phyloP scores from a whole-genome alignment of 2,113 vertebrate species.

The Seriola dumerili region DNA sequence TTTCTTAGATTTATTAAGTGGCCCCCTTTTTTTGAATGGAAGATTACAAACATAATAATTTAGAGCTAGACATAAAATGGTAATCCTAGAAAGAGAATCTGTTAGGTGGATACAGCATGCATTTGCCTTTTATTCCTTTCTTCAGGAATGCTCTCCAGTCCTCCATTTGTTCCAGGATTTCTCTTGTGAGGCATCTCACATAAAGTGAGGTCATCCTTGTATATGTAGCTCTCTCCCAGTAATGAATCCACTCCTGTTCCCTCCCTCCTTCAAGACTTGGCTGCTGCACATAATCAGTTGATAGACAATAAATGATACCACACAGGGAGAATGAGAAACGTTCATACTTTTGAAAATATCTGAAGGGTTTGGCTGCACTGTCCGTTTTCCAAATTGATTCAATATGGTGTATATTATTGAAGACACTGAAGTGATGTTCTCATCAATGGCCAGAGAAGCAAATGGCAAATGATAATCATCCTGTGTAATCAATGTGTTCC shows the following conservation, averaged over 20 bases:
- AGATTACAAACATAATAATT: background rate
- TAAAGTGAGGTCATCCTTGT: constrained; percentile 65
- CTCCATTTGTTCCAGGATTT: background rate
- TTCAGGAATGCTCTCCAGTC: background rate
- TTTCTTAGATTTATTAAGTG: background rate
- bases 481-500: constrained; percentile 59
- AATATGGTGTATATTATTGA: background rate
- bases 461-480: constrained; percentile 51
- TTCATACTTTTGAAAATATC: background rate
- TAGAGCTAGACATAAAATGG: background rate
- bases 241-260: constrained; percentile 31
- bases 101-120: background rate
- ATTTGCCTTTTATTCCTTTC: background rate
- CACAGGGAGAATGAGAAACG: constrained; percentile 1
- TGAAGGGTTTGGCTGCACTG: background rate
- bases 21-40: background rate
- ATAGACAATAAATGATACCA: constrained; percentile 29
- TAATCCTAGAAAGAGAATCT: background rate
- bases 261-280: constrained; percentile 28
- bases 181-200: constrained; percentile 62
- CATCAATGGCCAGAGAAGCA: constrained; percentile 12
- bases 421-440: constrained; percentile 25
- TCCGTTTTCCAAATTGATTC: constrained; percentile 17
- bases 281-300: constrained; percentile 34
- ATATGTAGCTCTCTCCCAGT: constrained; percentile 15